Percentiles rank a stretch among this genome's conserved stretches.
Conservation (phyloP, 1,140 invertebrate genomes). For the Hirudo medicinalis region DNA sequence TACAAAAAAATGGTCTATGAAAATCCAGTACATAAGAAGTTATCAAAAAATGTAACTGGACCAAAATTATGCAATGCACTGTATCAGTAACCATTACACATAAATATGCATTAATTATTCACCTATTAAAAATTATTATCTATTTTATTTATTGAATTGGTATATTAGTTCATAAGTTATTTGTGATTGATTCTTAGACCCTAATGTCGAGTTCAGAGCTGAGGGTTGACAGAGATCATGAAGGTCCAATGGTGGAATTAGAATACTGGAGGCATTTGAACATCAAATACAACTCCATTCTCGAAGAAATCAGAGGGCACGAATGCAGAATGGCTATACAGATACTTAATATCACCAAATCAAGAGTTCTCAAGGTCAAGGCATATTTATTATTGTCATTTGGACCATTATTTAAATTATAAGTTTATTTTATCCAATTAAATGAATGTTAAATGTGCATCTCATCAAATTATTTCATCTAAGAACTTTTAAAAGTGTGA, state of each 20-base stretch:
- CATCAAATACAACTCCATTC: constrained; percentile 65
- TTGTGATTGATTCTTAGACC: constrained; percentile 26
- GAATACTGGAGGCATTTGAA: constrained; percentile 81
- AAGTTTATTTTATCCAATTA: neutral
- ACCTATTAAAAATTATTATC: neutral
- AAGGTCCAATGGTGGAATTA: constrained; percentile 78
- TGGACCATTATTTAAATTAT: neutral
- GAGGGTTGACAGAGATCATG: constrained; percentile 71
- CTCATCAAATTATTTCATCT: no score
- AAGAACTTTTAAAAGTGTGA: no score
- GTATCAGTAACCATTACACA: no score
- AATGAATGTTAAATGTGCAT: neutral
- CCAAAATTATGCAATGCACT: no score
- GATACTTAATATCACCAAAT: constrained; percentile 57
- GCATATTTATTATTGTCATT: neutral
- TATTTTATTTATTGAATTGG: neutral
- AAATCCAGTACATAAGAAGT: no score
- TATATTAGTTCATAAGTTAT: neutral
- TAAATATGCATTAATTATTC: no score
- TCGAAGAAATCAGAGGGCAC: constrained; percentile 62
- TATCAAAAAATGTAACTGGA: no score
- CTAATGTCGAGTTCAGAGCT: constrained; percentile 50
- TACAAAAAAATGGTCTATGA: no score
- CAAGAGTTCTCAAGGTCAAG: constrained; percentile 55
- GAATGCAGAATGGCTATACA: constrained; percentile 55